Percentiles rank a stretch among this genome's conserved stretches.
Conservation (phyloP, 1,140 invertebrate species). For the Bombus pascuorum region DNA sequence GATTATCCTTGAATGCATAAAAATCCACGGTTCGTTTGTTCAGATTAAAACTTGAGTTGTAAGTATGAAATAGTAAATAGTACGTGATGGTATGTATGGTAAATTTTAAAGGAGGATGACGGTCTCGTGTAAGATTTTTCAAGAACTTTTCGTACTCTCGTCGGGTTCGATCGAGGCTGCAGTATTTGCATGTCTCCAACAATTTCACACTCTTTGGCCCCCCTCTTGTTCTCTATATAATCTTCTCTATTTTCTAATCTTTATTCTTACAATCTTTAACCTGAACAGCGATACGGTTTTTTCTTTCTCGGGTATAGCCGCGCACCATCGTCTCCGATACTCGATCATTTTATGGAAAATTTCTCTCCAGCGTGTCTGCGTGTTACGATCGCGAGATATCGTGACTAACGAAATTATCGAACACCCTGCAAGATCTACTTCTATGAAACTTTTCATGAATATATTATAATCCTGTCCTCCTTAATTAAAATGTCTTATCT, state of each 20-base stretch:
- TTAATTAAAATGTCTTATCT: too few relatives aligned
- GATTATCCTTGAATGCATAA: too few relatives aligned
- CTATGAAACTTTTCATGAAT: not conserved
- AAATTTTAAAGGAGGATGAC: too few relatives aligned
- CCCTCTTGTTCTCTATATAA: conserved; percentile 36
- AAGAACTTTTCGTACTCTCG: conserved; percentile 29
- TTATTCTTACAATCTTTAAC: conserved; percentile 15
- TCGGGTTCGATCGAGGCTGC: conserved; percentile 64
- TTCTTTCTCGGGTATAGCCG: not conserved
- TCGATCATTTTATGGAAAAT: not conserved
- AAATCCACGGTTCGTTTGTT: too few relatives aligned
- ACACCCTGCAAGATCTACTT: too few relatives aligned
- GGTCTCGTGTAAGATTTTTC: conserved; percentile 2
- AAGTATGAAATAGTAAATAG: too few relatives aligned
- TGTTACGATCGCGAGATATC: not conserved
- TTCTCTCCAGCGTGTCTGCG: not conserved
- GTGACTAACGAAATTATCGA: not conserved
- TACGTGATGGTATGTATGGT: too few relatives aligned
- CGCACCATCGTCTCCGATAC: not conserved
- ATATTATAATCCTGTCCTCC: not conserved
- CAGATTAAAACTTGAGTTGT: too few relatives aligned
- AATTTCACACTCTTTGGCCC: conserved; percentile 34
- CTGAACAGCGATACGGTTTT: conserved; percentile 1
- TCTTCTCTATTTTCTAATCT: conserved; percentile 45
- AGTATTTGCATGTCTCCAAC: conserved; percentile 70